Base-by-base conservation (phyloP, 1,140 invertebrate species). In the Subanguina moxae region DNA sequence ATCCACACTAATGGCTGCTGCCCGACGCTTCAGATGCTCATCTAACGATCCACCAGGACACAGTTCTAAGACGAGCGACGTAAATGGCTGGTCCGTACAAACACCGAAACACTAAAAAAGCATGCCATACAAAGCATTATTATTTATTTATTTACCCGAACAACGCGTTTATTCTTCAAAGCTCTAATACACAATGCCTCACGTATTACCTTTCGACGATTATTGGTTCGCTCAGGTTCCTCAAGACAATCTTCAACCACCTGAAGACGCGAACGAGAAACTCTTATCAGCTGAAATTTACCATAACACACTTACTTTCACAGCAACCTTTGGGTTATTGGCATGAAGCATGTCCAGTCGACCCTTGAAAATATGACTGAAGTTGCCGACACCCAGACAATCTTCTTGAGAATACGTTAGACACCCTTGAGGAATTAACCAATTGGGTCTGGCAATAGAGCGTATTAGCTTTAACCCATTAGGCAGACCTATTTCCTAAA, bases 151-250 rank as follows among this genome's bases (percentile, higher is more conserved):
- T 15, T 21, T 15, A 19, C n/a, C 3, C n/a, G n/a, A 21, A 21
- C 23, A 7, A 52, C 17, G n/a, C 48, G 48, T 52, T 52, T 52
- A 52, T 52, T 52, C 48, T 52, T 52, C 48, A 52, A 25, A 7
- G n/a, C 48, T 21, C 23, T 25, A 19, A 52, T 8, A 15, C n/a
- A 21, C 48, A 52, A 7, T 25, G n/a, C 48, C 17, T 52, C 48
- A 8, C 48, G 48, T 52, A 21, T 8, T 21, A 52, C 1, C 8
- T 8, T 21, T 52, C 23, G n/a, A 52, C 48, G 48, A 21, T 21
- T 25, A 3, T 19, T 25, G n/a, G 48, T 52, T 19, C 48, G 48
- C n/a, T 19, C 23, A 52, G 48, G 48, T 15, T 52, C 48, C 23
- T 52, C 23, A 15, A 3, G 3, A 52, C n/a, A 52, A 8, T 52